Evolutionary conservation across 37 sponge, comb jelly and placozoan genomes (phyloP), one percentile per base, ranked within the genome.

Genomic region (Bolinopsis microptera): DNA sequence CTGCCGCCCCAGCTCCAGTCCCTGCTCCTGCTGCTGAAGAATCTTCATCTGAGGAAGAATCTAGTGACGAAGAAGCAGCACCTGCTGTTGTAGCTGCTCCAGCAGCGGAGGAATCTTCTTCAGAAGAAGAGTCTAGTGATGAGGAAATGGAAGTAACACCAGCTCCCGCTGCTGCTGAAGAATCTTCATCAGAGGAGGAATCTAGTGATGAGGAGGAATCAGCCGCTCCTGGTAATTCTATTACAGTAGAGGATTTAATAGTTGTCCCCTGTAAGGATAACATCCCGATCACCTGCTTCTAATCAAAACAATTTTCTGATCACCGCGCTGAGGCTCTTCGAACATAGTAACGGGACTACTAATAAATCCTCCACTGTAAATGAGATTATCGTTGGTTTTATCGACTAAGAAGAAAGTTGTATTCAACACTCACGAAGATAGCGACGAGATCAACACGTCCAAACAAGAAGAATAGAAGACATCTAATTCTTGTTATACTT

Each of bases 41-140:
- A n/a, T 76, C 76, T 34, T 61, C 69, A 13, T 69, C 41, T 1
- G 93, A 77, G 21, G 61, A 61, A 32, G 83, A 93, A 76, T 83
- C 92, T 0, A 41, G 39, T 31, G 72, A 68, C 1, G 94, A 94
- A 38, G 92, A 93, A 76, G 93, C 32, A 69, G 77, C 35, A 76
- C 80, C 80, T 2, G 76, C 77, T 72, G 93, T 75, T 25, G 93
- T 67, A 23, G 23, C 37, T 8, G 39, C 38, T 35, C 72, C 93
- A 28, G 83, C 83, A 0, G 48, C 68, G 18, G 28, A 39, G 83
- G 83, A 86, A 25, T 38, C 40, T n/a, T 41, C 61, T 16, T 86
- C 90, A 40, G 90, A 86, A 41, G 90, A 86, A 24, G 90, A 86
- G 28, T 36, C 38, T 26, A 86, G 90, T 27, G 41, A 39, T 28